Conservation (phyloP, 1,140 invertebrate species). For the Branchinecta lynchi region DNA sequence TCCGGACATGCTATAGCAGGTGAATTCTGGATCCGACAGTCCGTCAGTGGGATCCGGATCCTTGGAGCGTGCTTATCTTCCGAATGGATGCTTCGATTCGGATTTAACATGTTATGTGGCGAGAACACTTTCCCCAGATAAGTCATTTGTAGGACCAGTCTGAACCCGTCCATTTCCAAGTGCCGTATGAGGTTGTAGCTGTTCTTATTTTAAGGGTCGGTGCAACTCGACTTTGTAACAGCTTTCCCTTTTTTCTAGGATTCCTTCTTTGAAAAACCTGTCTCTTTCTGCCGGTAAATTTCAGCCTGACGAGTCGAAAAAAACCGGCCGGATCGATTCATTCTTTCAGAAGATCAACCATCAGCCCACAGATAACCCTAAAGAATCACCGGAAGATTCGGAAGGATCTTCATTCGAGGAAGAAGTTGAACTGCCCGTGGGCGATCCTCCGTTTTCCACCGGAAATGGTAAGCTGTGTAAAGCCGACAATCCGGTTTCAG, state of each 20-base stretch:
- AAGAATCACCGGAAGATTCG: conserved; percentile 54
- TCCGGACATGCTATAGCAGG: too few relatives aligned
- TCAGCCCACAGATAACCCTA: background rate
- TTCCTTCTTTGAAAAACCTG: background rate
- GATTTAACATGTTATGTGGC: too few relatives aligned
- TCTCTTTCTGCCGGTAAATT: background rate
- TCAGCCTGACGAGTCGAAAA: conserved; percentile 4
- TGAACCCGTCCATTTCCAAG: too few relatives aligned
- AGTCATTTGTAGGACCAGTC: too few relatives aligned
- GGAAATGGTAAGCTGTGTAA: background rate
- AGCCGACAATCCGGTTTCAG: background rate
- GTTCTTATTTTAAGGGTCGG: too few relatives aligned
- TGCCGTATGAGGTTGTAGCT: too few relatives aligned
- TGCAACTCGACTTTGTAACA: too few relatives aligned
- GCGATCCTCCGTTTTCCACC: background rate
- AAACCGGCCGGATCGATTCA: background rate
- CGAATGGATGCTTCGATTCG: too few relatives aligned
- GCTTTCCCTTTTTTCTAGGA: background rate
- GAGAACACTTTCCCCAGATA: too few relatives aligned
- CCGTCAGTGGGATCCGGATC: too few relatives aligned
- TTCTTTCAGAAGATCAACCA: conserved; percentile 12
- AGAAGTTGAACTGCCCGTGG: conserved; percentile 26
- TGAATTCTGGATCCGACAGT: too few relatives aligned
- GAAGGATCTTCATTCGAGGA: conserved; percentile 57
- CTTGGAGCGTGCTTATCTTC: too few relatives aligned